Percentiles rank a stretch among this genome's conserved stretches.
Conservation (phyloP, 2,888 invertebrate genomes). For the Pantelozetes paolii region DNA sequence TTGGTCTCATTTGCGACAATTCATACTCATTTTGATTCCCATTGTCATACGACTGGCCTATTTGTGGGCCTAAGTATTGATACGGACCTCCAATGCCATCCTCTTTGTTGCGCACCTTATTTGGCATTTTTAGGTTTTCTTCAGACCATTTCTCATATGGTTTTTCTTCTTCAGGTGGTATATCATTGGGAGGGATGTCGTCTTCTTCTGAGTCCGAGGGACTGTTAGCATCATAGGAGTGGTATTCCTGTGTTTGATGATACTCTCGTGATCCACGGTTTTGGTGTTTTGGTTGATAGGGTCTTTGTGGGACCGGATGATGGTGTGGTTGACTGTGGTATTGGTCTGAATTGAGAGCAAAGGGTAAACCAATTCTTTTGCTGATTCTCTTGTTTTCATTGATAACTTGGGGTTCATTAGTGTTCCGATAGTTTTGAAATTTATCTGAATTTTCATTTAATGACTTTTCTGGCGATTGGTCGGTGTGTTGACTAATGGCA, state of each 20-base stretch:
- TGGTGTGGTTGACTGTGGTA: neutral
- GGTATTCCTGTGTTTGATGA: constrained; percentile 4
- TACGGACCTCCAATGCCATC: neutral
- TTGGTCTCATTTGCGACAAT: neutral
- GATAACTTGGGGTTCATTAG: neutral
- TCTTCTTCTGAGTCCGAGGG: neutral
- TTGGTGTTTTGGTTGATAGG: neutral
- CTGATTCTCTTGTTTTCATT: neutral
- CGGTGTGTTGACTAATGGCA: neutral
- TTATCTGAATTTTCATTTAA: neutral
- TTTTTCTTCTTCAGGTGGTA: neutral
- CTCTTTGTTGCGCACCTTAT: neutral
- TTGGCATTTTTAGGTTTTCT: neutral
- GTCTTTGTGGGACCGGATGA: no score
- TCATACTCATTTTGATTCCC: neutral
- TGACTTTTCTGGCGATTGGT: neutral
- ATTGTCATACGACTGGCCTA: neutral
- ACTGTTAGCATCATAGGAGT: neutral
- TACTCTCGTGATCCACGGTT: neutral
- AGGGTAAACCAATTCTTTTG: constrained; percentile 1
- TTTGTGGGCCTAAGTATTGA: neutral
- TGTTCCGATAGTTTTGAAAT: neutral
- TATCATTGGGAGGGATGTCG: no score
- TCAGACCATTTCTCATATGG: neutral
- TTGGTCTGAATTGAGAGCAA: neutral